phyloP scores from a whole-genome alignment of 2,797 vertebrate genomes.

The Ctenopoma multispine region DNA sequence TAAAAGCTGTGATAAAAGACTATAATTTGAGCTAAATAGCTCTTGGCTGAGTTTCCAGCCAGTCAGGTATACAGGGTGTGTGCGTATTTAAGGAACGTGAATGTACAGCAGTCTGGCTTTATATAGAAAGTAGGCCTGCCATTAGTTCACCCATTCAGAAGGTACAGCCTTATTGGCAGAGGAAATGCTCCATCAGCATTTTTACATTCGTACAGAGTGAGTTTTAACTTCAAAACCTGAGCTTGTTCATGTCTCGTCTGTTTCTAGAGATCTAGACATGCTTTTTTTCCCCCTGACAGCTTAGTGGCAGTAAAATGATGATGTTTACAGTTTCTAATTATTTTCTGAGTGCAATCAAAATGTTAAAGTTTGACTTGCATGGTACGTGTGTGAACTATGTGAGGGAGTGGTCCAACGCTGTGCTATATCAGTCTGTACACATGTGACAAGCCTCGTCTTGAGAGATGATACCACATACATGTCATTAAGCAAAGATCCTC shows the following conservation, averaged over 20 bases:
- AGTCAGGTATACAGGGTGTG: constrained; percentile 75
- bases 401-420: constrained; percentile 9
- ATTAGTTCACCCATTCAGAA: constrained; percentile 73
- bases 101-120: constrained; percentile 77
- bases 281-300: constrained; percentile 47
- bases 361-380: constrained; percentile 19
- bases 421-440: not conserved
- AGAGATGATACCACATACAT: constrained; percentile 51
- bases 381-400: constrained; percentile 5
- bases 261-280: constrained; percentile 34
- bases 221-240: constrained; percentile 31
- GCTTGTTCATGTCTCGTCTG: constrained; percentile 23
- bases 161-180: constrained; percentile 51
- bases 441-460: constrained; percentile 46
- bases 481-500: constrained; percentile 55
- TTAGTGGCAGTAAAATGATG: constrained; percentile 27
- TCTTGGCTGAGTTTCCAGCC: constrained; percentile 60
- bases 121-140: constrained; percentile 78
- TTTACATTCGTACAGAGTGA: constrained; percentile 34
- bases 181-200: constrained; percentile 64
- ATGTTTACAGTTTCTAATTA: constrained; percentile 52
- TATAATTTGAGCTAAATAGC: constrained; percentile 76
- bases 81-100: constrained; percentile 72
- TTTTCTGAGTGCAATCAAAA: constrained; percentile 46
- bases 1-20: constrained; percentile 75